Base-by-base conservation (phyloP, 1,140 invertebrate species). In the Calosoma granatense region DNA sequence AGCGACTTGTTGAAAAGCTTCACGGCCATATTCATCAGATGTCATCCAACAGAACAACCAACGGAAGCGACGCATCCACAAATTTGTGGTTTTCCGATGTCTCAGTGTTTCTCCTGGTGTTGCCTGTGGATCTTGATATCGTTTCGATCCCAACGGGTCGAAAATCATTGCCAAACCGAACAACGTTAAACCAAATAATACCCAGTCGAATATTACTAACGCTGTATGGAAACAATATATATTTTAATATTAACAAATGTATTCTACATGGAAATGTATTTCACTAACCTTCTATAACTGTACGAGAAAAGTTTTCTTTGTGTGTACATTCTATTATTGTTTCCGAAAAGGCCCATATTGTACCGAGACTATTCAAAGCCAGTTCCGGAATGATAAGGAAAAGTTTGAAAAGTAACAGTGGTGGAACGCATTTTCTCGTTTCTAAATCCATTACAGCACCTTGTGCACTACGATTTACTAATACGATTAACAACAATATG, bases 1-100 rank as follows among this genome's bases (percentile, higher is more conserved):
- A 70, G 88, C 87, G 60, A 90, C 84, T 73, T 91, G 87, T 70
- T 86, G 83, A 71, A 92, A 92, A 6, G 89, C 88, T 73, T 88
- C 85, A 63, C 83, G 81, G 51, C 84, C 87, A 61, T 86, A 84
- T 70, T 90, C 86, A 69, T 92, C 87, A 22, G 79, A 75, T 56
- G 83, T 79, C 61, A 89, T 60, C 82, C 88, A 92, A 73, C 90
- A 94, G 61, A 91, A 85, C 9, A 87, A 79, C 73, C 84, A 81
- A 22, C 83, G 78, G 66, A 89, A 89, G 41, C 88, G 73, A 11
- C 84, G 69, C 0, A 85, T 75, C 85, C 85, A 87, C 6, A 86
- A 74, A 0, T 80, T 78, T 0, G 83, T 82, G 12, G 82, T 74
- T 60, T 84, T 81, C 30, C 78, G 76, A 58, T 83, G 78, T 26